These are phyloP conservation scores for Brachionus manjavacas DNA, from an alignment of 1,140 invertebrate species.

Conservation along the genomic window DNA sequence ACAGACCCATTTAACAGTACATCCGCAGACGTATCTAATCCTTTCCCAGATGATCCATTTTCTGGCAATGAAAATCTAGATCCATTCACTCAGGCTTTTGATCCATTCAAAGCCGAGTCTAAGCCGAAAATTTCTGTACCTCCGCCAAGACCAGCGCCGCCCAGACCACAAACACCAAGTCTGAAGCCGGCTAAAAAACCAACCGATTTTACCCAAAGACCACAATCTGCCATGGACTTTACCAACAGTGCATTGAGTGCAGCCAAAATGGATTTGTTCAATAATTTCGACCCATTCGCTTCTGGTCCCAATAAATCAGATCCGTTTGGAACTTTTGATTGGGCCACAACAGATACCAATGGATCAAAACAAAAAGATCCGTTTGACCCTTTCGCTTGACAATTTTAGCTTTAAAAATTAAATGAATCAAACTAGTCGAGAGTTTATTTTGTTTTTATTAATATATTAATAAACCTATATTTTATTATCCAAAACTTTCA, in stretches of 20 bases:
- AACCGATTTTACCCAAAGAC: neutral
- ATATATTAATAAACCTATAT: neutral
- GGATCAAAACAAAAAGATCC: conserved; percentile 11
- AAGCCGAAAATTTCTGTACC: neutral
- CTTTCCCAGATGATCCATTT: conserved; percentile 38
- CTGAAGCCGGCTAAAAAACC: conserved; percentile 22
- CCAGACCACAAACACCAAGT: conserved; percentile 40
- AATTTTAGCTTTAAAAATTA: neutral
- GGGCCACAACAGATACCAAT: neutral
- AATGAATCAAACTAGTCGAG: conserved; percentile 17
- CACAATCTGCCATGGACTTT: conserved; percentile 36
- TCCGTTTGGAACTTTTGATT: conserved; percentile 15
- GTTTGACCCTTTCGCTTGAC: conserved; percentile 34
- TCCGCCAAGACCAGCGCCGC: conserved; percentile 16
- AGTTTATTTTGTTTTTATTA: neutral
- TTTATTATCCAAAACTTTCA: neutral
- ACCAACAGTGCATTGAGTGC: neutral
- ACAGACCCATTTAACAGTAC: conserved; percentile 1
- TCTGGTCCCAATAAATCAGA: conserved; percentile 3
- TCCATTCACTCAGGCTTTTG: conserved; percentile 11
- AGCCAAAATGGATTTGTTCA: conserved; percentile 29
- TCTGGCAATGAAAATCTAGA: neutral
- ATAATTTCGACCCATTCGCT: conserved; percentile 22
- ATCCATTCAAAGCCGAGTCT: neutral
- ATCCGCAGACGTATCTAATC: neutral